These are phyloP conservation scores for Meloidogyne exigua DNA, from an alignment of 1,140 invertebrate species.

Conservation along the genomic window DNA sequence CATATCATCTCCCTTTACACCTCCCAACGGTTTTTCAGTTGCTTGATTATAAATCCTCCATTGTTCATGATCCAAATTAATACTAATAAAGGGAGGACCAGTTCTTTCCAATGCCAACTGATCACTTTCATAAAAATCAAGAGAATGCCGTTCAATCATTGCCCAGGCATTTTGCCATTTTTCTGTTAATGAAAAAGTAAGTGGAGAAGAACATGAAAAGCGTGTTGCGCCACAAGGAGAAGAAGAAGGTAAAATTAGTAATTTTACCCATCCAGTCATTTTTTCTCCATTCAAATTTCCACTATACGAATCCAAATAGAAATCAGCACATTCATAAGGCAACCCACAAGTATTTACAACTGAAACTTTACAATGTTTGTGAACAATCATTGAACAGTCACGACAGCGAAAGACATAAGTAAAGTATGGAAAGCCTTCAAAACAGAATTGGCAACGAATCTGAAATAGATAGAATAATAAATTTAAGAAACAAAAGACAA, in stretches of 20 bases:
- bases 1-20: slow-evolving; percentile 26
- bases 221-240: not conserved
- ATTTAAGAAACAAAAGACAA: not conserved
- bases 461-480: slow-evolving; percentile 7
- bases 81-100: slow-evolving; percentile 30
- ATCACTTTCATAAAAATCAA: slow-evolving; percentile 35
- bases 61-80: slow-evolving; percentile 38
- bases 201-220: not conserved
- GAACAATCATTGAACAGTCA: slow-evolving; percentile 38
- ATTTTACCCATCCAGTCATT: slow-evolving; percentile 41
- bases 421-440: slow-evolving; percentile 36
- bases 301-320: slow-evolving; percentile 31
- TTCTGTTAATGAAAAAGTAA: not conserved
- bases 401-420: slow-evolving; percentile 26
- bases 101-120: slow-evolving; percentile 18
- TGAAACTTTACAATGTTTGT: slow-evolving; percentile 30
- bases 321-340: slow-evolving; percentile 37
- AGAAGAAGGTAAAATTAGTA: slow-evolving; percentile 1
- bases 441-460: slow-evolving; percentile 24
- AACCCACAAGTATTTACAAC: slow-evolving; percentile 41
- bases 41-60: slow-evolving; percentile 44
- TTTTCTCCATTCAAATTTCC: not conserved
- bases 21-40: slow-evolving; percentile 25
- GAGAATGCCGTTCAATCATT: slow-evolving; percentile 29
- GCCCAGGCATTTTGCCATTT: slow-evolving; percentile 42